A percentile compares a stretch with the other conserved stretches of the same genome.
These are phyloP conservation scores for Meganola albula DNA, from an alignment of 2,888 invertebrate genomes.

Conservation along the genomic window DNA sequence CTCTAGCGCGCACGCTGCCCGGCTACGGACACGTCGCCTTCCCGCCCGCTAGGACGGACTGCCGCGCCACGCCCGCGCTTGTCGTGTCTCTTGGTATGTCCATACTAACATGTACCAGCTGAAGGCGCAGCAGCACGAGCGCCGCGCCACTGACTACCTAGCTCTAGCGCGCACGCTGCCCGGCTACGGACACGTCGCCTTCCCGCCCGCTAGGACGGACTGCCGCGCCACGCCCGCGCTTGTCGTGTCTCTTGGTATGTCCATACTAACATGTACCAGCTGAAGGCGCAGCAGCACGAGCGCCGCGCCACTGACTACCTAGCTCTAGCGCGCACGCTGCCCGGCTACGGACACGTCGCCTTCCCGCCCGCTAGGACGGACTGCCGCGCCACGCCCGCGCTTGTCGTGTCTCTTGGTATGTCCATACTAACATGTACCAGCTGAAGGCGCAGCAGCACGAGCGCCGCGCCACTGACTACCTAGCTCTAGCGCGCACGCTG, in stretches of 20 bases:
- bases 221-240: slow-evolving; percentile 75
- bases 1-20: slow-evolving; percentile 88
- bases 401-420: slow-evolving; percentile 84
- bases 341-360: slow-evolving; percentile 95
- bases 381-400: slow-evolving; percentile 76
- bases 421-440: background rate
- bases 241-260: slow-evolving; percentile 84
- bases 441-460: slow-evolving; percentile 94
- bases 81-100: slow-evolving; percentile 83
- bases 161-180: slow-evolving; percentile 89
- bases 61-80: slow-evolving; percentile 77
- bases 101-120: slow-evolving; percentile 85
- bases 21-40: slow-evolving; percentile 97
- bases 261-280: background rate
- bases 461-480: slow-evolving; percentile 87
- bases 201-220: slow-evolving; percentile 95
- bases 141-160: slow-evolving; percentile 89
- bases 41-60: slow-evolving; percentile 93
- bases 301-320: slow-evolving; percentile 89
- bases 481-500: slow-evolving; percentile 88
- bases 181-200: slow-evolving; percentile 95
- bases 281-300: slow-evolving; percentile 94
- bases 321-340: slow-evolving; percentile 87
- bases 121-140: slow-evolving; percentile 92
- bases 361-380: slow-evolving; percentile 96